Evolutionary conservation across 2,113 vertebrate species (phyloP).

Genomic region (Siphamia tubifer): DNA sequence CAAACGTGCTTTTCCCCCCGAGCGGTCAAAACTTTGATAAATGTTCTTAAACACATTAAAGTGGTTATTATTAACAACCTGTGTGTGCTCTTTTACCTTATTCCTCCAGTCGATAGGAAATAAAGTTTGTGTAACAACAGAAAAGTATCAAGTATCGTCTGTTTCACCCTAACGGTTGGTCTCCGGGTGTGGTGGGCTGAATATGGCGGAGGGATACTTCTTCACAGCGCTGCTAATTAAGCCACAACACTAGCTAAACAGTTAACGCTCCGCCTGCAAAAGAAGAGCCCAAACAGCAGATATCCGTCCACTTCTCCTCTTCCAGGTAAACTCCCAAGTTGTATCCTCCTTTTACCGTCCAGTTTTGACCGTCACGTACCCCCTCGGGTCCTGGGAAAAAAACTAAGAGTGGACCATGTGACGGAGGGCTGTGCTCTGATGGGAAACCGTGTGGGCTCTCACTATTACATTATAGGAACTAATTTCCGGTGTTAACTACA

Average conservation of each 20-base stretch:
- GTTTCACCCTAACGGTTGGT: not conserved
- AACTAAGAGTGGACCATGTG: conserved; percentile 68
- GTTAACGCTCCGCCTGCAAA: not conserved
- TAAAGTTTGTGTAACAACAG: conserved; percentile 46
- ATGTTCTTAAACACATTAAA: conserved; percentile 18
- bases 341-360: not conserved
- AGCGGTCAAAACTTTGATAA: not conserved
- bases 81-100: conserved; percentile 7
- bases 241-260: not conserved
- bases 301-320: not conserved
- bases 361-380: conserved; percentile 25
- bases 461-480: conserved; percentile 60
- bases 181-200: conserved; percentile 73
- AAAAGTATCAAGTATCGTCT: conserved; percentile 10
- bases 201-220: conserved; percentile 74
- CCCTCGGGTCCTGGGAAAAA: not conserved
- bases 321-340: not conserved
- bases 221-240: conserved; percentile 30
- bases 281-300: not conserved
- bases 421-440: conserved; percentile 65
- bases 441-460: conserved; percentile 60
- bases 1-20: too few relatives aligned
- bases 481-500: conserved; percentile 60
- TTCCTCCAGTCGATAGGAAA: conserved; percentile 24
- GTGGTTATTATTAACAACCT: not conserved